phyloP scores from a whole-genome alignment of 2,797 vertebrate genomes.

The Helicolenus hilgendorfi region DNA sequence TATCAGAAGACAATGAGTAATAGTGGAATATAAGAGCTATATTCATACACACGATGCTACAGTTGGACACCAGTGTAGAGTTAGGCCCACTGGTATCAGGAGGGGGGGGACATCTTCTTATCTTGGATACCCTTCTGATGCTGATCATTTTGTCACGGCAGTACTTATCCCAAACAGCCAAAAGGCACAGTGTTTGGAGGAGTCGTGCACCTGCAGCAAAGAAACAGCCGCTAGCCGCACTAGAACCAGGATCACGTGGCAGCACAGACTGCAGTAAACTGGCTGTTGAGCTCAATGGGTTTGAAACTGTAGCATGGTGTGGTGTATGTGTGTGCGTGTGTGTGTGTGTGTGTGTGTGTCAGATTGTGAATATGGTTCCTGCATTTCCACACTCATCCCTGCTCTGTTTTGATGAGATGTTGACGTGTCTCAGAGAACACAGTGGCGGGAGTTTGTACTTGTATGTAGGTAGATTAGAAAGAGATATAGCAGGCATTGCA shows the following conservation, averaged over 20 bases:
- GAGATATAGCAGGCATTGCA: slow-evolving; percentile 77
- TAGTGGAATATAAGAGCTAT: slow-evolving; percentile 70
- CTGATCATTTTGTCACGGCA: slow-evolving; percentile 13
- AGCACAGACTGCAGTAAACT: background rate
- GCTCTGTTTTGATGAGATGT: slow-evolving; percentile 35
- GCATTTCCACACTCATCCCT: slow-evolving; percentile 42
- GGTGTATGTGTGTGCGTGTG: background rate
- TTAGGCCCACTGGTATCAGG: background rate
- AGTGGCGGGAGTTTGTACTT: slow-evolving; percentile 47
- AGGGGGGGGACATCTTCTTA: background rate
- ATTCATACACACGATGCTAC: slow-evolving; percentile 48
- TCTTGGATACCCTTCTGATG: background rate
- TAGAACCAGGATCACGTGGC: background rate
- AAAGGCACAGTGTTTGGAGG: slow-evolving; percentile 16
- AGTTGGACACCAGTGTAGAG: slow-evolving; percentile 12
- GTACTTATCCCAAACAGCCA: background rate
- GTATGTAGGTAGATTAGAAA: slow-evolving; percentile 54
- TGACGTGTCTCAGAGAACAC: slow-evolving; percentile 32
- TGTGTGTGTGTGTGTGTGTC: slow-evolving; percentile 5
- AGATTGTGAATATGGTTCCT: slow-evolving; percentile 30
- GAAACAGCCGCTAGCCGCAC: background rate
- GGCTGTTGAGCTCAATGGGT: background rate
- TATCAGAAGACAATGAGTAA: slow-evolving; percentile 50
- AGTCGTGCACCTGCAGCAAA: background rate
- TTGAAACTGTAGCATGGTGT: slow-evolving; percentile 33